Base-by-base conservation (phyloP, 2,888 invertebrate species). In the Carterocephalus palaemon region DNA sequence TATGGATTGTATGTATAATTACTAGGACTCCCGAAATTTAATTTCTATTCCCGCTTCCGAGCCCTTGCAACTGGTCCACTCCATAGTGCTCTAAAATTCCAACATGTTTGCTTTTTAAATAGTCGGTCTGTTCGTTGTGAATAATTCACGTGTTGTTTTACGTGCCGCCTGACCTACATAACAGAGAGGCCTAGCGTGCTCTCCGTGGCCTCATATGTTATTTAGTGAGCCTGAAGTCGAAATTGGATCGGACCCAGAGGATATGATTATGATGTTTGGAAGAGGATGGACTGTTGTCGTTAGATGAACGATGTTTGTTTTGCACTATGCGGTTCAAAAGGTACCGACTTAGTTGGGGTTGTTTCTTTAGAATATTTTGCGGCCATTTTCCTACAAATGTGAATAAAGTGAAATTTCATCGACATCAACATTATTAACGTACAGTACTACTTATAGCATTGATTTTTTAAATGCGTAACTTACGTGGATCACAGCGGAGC, bases 61-160 rank as follows among this genome's bases (percentile, higher is more conserved):
- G 15, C 13, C 15, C 7, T 28, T 28, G 28, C 15, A 13, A 28
- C 28, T 4, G 28, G 28, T 15, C 15, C 13, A 19, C 33, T n/a
- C n/a, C n/a, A n/a, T n/a, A n/a, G 4, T 36, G 19, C 28, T 43
- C 22, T 36, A 36, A 36, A 29, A 43, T 43, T 43, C 43, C 36
- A 16, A 23, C 43, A 43, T 43, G 43, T 43, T 43, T 43, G 29
- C 36, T 43, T 43, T 43, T 43, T 43, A 43, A 43, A 43, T 37
- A 36, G 43, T 36, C 22, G 43, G 43, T 43, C 29, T 36, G 43
- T 22, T 42, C 28, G 7, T 9, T 43, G 20, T 43, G 36, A 43
- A 43, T 43, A 36, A 43, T 43, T 43, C 34, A 43, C 34, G 20
- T 28, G 15, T 28, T 43, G 42, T 43, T 36, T 36, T 36, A 36